phyloP scores from a whole-genome alignment of 2,888 invertebrate species.

The Troides oblongomaculatus region DNA sequence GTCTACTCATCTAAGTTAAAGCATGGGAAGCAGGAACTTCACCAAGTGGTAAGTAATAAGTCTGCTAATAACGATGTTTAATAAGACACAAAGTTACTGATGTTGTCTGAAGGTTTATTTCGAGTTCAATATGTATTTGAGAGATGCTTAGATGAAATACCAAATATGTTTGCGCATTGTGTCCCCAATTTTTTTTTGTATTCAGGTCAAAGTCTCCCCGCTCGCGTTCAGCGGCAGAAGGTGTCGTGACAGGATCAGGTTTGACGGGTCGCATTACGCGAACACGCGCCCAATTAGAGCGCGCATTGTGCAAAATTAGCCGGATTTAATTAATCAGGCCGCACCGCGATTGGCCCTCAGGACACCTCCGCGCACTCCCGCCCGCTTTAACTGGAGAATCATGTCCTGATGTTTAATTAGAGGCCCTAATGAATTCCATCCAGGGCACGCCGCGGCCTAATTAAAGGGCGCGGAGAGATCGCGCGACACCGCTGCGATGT shows the following conservation, averaged over 20 bases:
- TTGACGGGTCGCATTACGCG: constrained; percentile 29
- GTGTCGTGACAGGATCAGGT: constrained; percentile 33
- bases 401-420: constrained; percentile 70
- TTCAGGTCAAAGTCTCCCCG: neutral
- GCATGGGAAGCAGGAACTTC: too few relatives aligned
- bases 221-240: constrained; percentile 27
- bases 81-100: too few relatives aligned
- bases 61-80: too few relatives aligned
- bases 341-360: constrained; percentile 38
- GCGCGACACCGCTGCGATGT: constrained; percentile 38
- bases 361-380: constrained; percentile 61
- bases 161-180: neutral
- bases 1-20: too few relatives aligned
- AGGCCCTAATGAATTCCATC: constrained; percentile 67
- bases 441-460: constrained; percentile 55
- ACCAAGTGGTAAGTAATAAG: too few relatives aligned
- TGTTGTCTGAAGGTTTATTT: too few relatives aligned
- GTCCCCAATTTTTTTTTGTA: neutral
- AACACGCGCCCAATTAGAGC: constrained; percentile 47
- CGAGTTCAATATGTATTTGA: too few relatives aligned
- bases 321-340: constrained; percentile 56
- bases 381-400: constrained; percentile 60
- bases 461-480: constrained; percentile 48
- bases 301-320: constrained; percentile 43
- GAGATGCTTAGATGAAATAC: neutral